Conservation (phyloP, 2,888 invertebrate species). For the Epiblema foenella region DNA sequence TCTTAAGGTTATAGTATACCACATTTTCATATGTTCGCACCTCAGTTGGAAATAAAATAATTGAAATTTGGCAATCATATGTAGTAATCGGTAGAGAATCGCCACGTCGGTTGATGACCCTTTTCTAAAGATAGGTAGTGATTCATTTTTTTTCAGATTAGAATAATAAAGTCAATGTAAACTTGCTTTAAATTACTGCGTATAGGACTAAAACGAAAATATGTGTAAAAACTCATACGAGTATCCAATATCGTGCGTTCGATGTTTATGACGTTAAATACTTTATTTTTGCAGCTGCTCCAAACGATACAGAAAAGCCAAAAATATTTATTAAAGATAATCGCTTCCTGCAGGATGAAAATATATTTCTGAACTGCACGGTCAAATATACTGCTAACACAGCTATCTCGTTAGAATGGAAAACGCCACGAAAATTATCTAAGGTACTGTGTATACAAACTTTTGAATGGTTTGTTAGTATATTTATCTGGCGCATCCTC, state of each 20-base stretch:
- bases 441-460: conserved; percentile 52
- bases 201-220: too few relatives aligned
- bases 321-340: conserved; percentile 48
- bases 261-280: neutral
- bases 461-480: neutral
- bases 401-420: conserved; percentile 64
- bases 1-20: too few relatives aligned
- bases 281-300: conserved; percentile 48
- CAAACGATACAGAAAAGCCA: conserved; percentile 56
- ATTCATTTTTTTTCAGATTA: too few relatives aligned
- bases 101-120: too few relatives aligned
- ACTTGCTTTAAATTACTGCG: too few relatives aligned
- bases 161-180: too few relatives aligned
- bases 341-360: conserved; percentile 66
- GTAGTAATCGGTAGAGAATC: too few relatives aligned
- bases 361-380: conserved; percentile 70
- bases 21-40: too few relatives aligned
- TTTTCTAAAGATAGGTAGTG: too few relatives aligned
- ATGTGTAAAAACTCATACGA: too few relatives aligned
- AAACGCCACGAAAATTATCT: conserved; percentile 50
- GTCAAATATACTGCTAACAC: conserved; percentile 57
- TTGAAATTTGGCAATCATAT: too few relatives aligned
- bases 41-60: too few relatives aligned
- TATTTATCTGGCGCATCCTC: neutral
- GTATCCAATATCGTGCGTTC: neutral